phyloP scores from a whole-genome alignment of 2,113 vertebrate genomes.

The Gasterosteus aculeatus region DNA sequence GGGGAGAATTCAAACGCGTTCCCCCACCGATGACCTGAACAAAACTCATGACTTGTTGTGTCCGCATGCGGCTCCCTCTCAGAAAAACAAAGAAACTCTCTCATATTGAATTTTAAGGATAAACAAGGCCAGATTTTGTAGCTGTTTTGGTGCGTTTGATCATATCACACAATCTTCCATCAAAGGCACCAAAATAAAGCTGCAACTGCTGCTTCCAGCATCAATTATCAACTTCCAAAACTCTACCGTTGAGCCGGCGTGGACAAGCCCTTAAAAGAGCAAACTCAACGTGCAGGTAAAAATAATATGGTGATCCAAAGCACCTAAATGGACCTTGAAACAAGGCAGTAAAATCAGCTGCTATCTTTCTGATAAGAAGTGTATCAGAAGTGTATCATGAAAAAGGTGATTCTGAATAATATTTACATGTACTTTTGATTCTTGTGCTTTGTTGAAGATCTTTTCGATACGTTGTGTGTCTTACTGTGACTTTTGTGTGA shows the following conservation, averaged over 20 bases:
- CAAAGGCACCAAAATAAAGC: too few species aligned
- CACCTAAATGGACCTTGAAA: too few species aligned
- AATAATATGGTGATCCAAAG: too few species aligned
- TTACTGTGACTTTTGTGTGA: not conserved
- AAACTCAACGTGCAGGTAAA: too few species aligned
- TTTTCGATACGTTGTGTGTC: not conserved
- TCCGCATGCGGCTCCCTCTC: not conserved
- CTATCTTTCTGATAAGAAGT: not conserved
- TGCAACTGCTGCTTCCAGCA: too few species aligned
- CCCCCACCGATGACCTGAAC: not conserved
- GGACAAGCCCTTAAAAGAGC: too few species aligned
- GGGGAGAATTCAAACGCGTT: not conserved
- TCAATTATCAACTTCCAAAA: too few species aligned
- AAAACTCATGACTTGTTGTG: not conserved
- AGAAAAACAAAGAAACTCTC: not conserved
- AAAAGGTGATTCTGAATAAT: not conserved
- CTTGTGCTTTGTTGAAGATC: not conserved
- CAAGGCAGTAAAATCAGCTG: not conserved
- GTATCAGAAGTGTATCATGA: not conserved
- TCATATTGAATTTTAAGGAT: not conserved
- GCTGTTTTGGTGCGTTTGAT: not conserved
- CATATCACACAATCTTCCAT: not conserved
- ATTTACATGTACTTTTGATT: not conserved
- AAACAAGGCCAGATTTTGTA: not conserved
- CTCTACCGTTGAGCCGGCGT: too few species aligned